Conservation (phyloP, 1,140 invertebrate genomes). For the Chionoecetes opilio region DNA sequence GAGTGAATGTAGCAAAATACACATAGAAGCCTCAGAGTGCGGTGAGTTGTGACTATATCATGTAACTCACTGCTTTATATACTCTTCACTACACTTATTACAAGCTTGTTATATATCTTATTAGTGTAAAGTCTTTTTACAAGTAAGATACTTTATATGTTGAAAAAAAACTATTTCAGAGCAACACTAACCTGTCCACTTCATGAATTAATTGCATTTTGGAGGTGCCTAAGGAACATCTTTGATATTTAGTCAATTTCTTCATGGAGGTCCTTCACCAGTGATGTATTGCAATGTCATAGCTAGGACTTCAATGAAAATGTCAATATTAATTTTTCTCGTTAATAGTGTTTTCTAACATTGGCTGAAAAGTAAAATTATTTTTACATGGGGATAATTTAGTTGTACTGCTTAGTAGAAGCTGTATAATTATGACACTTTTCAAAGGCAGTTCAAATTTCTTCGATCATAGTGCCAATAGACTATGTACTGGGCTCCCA, state of each 20-base stretch:
- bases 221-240: no score
- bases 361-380: background rate
- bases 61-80: background rate
- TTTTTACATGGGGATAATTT: background rate
- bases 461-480: background rate
- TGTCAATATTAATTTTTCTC: background rate
- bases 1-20: background rate
- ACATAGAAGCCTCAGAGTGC: background rate
- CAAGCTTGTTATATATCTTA: background rate
- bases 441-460: background rate
- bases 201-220: background rate
- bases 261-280: no score
- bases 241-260: no score
- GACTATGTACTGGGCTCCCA: background rate
- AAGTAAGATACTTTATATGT: conserved; percentile 9
- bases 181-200: background rate
- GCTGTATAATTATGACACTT: background rate
- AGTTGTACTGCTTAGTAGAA: background rate
- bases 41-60: background rate
- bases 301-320: background rate
- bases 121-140: background rate
- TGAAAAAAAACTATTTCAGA: background rate
- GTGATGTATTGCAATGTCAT: no score
- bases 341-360: background rate
- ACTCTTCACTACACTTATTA: background rate